Base-by-base conservation (phyloP, 2,113 vertebrate genomes). In the Nothobranchius kuhntae region DNA sequence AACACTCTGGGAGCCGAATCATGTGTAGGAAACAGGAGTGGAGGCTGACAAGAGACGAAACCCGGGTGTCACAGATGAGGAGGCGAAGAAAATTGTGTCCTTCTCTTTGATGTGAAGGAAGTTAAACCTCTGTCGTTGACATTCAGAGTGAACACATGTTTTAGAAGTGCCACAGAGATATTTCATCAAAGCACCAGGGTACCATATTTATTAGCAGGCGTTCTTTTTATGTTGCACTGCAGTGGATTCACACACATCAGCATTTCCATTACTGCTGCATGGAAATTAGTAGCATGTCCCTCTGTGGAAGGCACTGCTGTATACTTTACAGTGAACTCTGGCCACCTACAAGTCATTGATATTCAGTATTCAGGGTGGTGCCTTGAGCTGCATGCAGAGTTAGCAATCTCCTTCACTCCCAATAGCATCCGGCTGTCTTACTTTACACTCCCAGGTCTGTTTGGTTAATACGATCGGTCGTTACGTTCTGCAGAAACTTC, bases 301-400 rank as follows among this genome's bases (percentile, higher is more conserved):
- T 61, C 71, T 52, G 62, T 53, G 54, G n/a, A 21, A 73, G 58
- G 30, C 52, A 76, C 46, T 50, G 8, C 65, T 75, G 56, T 67
- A 45, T 67, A 55, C 69, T 78, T 78, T 74, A 63, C 51, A 46
- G 66, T 46, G 78, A 86, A 81, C 63, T 57, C 44, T 40, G 1
- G 24, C 72, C 72, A 82, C 70, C 73, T 73, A 59, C 11, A 45
- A 71, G 35, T 84, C 84, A 86, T 86, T 84, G 67, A 75, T 76
- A 88, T 81, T 82, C 81, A 78, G 77, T 63, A 83, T 74, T 78
- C 77, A 83, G 63, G 35, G 10, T 42, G 45, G 63, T 72, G 74
- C 65, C 47, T 21, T 53, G 70, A 81, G 77, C 69, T 73, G 53
- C 73, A 77, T 74, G 77, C 74, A 71, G 53, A 80, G 47, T 75